phyloP scores from a whole-genome alignment of 2,797 vertebrate species.

The Adrianichthys oophorus region DNA sequence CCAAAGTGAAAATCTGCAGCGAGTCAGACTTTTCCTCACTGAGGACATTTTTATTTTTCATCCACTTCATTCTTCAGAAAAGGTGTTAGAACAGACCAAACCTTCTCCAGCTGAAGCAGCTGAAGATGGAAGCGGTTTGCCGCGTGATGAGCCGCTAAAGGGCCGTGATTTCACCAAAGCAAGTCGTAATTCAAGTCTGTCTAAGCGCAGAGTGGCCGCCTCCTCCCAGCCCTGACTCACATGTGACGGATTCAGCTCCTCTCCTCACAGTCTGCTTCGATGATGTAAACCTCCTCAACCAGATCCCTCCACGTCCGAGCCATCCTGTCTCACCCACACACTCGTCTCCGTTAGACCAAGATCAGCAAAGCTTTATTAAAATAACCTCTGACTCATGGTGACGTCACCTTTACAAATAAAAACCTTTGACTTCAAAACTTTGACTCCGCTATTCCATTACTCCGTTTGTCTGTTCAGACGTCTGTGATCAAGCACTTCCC shows the following conservation, averaged over 20 bases:
- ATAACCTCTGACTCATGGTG: conserved; percentile 1
- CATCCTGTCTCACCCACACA: conserved; percentile 56
- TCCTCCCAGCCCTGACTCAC: conserved; percentile 57
- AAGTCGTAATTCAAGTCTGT: conserved; percentile 45
- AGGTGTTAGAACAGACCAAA: conserved; percentile 1
- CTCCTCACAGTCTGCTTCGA: conserved; percentile 50
- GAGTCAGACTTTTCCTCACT: not conserved
- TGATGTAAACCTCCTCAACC: conserved; percentile 54
- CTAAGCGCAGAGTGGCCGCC: conserved; percentile 45
- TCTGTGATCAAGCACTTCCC: too few species aligned
- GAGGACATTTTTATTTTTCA: not conserved
- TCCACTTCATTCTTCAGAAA: conserved; percentile 5
- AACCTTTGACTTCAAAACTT: too few species aligned
- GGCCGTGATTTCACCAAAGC: conserved; percentile 29
- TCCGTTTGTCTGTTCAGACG: too few species aligned
- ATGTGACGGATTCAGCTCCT: conserved; percentile 50
- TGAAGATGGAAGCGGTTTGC: not conserved
- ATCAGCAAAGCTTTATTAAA: not conserved
- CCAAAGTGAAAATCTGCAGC: conserved; percentile 9
- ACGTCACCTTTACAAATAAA: too few species aligned
- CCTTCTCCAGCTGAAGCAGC: conserved; percentile 20
- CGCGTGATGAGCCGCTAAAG: conserved; percentile 48
- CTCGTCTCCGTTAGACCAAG: conserved; percentile 53
- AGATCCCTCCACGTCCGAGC: conserved; percentile 54
- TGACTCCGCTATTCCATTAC: too few species aligned